phyloP scores from a whole-genome alignment of 2,888 invertebrate species.

The Ennomos quercinarius region DNA sequence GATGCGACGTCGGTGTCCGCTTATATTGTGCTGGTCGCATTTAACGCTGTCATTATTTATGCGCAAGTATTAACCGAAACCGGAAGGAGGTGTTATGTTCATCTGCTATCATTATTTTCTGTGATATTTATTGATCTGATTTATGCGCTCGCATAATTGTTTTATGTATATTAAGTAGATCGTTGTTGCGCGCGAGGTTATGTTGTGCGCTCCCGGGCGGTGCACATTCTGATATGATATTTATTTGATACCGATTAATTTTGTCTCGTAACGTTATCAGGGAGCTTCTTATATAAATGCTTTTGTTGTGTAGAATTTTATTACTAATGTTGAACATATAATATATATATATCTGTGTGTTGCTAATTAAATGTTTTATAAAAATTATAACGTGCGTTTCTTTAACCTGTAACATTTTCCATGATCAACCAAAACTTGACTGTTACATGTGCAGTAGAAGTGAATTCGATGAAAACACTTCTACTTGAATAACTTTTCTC shows the following conservation, averaged over 20 bases:
- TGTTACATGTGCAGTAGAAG: too few relatives aligned
- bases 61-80: conserved; percentile 6
- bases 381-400: conserved; percentile 19
- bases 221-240: conserved; percentile 12
- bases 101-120: conserved; percentile 18
- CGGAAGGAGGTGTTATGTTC: conserved; percentile 8
- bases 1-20: too few relatives aligned
- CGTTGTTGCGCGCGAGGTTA: not conserved
- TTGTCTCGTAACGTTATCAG: conserved; percentile 5
- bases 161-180: too few relatives aligned
- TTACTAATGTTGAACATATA: conserved; percentile 17
- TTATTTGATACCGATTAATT: conserved; percentile 11
- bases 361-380: conserved; percentile 47
- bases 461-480: too few relatives aligned
- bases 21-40: not conserved
- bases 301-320: conserved; percentile 11
- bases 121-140: conserved; percentile 25
- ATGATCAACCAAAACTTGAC: too few relatives aligned
- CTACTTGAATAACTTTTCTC: too few relatives aligned
- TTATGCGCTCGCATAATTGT: conserved; percentile 20
- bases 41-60: not conserved
- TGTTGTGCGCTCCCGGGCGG: not conserved
- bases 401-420: not conserved
- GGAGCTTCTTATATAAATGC: conserved; percentile 16
- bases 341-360: conserved; percentile 39